phyloP scores from a whole-genome alignment of 2,113 vertebrate genomes.

The Lathamus discolor region DNA sequence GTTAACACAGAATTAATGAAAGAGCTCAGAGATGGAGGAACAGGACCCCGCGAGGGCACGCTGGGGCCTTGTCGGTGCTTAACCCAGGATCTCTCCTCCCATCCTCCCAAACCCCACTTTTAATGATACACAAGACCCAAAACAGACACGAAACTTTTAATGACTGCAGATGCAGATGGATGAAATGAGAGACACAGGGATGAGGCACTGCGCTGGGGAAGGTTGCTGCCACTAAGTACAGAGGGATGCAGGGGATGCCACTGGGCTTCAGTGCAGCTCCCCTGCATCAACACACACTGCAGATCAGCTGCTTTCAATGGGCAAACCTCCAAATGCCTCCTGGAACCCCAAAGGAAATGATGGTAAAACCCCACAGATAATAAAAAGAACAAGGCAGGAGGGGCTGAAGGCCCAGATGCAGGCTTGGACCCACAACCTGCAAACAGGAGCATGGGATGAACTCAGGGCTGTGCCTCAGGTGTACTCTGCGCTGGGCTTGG shows the following conservation, averaged over 20 bases:
- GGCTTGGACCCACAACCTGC: background rate
- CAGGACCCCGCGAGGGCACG: background rate
- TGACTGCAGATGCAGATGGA: background rate
- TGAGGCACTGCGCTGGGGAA: background rate
- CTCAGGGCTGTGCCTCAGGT: background rate
- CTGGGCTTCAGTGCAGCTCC: fast-evolving
- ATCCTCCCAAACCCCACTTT: background rate
- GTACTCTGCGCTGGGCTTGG: fast-evolving
- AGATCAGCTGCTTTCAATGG: background rate
- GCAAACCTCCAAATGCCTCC: background rate
- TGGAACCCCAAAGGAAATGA: fast-evolving
- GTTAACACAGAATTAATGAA: background rate
- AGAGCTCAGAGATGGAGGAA: background rate
- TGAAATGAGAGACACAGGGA: background rate
- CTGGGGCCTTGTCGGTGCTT: fast-evolving
- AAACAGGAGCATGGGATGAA: background rate
- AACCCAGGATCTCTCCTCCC: background rate
- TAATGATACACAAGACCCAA: background rate
- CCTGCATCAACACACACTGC: background rate
- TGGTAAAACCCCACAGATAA: background rate
- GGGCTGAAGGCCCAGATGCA: background rate
- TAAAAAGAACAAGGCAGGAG: background rate
- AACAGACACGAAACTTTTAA: background rate
- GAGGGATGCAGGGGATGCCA: background rate
- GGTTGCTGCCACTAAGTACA: background rate